Evolutionary conservation across 1,140 invertebrate genomes (phyloP).

Genomic region (Drosophila sechellia): DNA sequence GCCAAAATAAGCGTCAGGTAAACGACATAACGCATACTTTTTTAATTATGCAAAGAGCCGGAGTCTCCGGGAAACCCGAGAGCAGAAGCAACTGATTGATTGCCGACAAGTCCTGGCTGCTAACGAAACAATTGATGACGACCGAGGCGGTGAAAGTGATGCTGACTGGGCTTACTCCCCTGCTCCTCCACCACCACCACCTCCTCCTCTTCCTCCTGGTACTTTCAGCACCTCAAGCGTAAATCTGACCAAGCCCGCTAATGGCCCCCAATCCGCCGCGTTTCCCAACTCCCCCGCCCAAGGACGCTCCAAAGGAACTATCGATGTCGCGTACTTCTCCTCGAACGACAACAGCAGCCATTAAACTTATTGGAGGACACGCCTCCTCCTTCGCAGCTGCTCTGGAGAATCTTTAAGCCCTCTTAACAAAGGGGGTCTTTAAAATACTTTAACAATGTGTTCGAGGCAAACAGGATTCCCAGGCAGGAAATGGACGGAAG

Average conservation of each 20-base stretch:
- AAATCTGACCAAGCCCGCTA: slow-evolving; percentile 38
- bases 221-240: slow-evolving; percentile 12
- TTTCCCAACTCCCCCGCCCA: neutral
- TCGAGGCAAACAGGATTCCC: slow-evolving; percentile 3
- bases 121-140: slow-evolving; percentile 56
- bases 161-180: slow-evolving; percentile 3
- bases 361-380: slow-evolving; percentile 55
- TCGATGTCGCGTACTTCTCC: slow-evolving; percentile 45
- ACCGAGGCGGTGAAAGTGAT: slow-evolving; percentile 30
- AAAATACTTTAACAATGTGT: slow-evolving; percentile 13
- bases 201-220: neutral
- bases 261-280: slow-evolving; percentile 29
- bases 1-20: slow-evolving; percentile 58
- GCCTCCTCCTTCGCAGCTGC: neutral
- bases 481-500: slow-evolving; percentile 9
- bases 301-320: slow-evolving; percentile 25
- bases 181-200: neutral
- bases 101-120: slow-evolving; percentile 49
- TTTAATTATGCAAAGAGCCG: slow-evolving; percentile 79
- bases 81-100: slow-evolving; percentile 65
- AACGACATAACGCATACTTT: slow-evolving; percentile 71
- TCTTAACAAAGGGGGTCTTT: slow-evolving; percentile 6
- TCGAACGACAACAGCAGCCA: slow-evolving; percentile 65
- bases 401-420: slow-evolving; percentile 17
- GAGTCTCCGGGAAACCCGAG: slow-evolving; percentile 23